Evolutionary conservation across 2,113 vertebrate species (phyloP), one percentile per base, ranked within the genome.

Genomic region (human): DNA sequence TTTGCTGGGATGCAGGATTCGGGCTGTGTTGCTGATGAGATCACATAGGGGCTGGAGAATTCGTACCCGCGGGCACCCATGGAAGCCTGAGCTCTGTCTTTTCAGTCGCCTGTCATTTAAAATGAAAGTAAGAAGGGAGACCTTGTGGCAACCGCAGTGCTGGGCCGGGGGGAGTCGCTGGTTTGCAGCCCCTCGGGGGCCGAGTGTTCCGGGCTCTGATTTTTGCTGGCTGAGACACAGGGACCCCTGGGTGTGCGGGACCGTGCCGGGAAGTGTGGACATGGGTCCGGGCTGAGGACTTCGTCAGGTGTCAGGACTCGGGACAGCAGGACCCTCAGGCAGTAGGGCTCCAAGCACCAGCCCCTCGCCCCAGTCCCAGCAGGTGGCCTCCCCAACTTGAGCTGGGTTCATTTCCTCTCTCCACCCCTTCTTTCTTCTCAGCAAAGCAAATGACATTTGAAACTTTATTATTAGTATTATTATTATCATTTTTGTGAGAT

Each of bases 21-120:
- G 1, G 32, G 30, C 66, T 35, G 22, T 94, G 97, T 75, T 98
- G 98, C 90, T 96, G 96, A 95, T 98, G 97, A 97, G 89, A 40
- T 93, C 90, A 70, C 82, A 4, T 12, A 17, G 97, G 96, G 92
- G 84, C 96, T 76, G 70, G 59, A 64, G 82, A 70, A 30, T 48
- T 55, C 12, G 23, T 50, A 22, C 22, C 27, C 73, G 35, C 35
- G 6, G 18, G 32, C 48, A 35, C 52, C 3, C 93, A 2, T 6
- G 6, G 97, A 97, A 96, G 66, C 73, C 89, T 88, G 52, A 66
- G 1, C 79, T 89, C 89, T 40, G 92, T 94, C 97, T 70, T 94
- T 98, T 92, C 94, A 90, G 87, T 98, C 96, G 95, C 96, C 96
- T 96, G 97, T 98, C 97, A 82, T 94, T 98, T 48, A 95, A 90